A percentile compares a stretch with the other conserved stretches of the same genome.
phyloP scores from a whole-genome alignment of 2,113 vertebrate genomes.

The Dicerorhinus sumatrensis region DNA sequence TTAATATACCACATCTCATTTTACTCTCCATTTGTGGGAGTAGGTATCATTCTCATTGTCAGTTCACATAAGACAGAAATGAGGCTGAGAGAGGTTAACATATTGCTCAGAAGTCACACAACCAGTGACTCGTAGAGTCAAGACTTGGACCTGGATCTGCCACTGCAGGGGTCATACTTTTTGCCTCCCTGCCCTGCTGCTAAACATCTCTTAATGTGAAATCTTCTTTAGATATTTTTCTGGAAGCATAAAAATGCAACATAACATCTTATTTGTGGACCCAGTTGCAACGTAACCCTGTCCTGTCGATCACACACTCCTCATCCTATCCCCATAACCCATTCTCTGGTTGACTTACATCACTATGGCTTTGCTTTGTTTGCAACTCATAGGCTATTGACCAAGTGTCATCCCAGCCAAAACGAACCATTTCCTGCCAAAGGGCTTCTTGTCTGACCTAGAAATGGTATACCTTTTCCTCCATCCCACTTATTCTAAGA shows the following conservation, averaged over 20 bases:
- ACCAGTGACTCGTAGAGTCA: background rate
- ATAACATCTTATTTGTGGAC: background rate
- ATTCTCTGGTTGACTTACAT: background rate
- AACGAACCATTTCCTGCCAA: background rate
- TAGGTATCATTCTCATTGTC: background rate
- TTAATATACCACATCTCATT: background rate
- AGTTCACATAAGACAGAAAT: background rate
- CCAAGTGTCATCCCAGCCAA: background rate
- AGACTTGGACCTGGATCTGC: background rate
- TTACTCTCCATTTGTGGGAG: background rate
- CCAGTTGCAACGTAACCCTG: background rate
- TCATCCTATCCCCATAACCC: background rate
- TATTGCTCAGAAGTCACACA: background rate
- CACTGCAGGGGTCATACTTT: background rate
- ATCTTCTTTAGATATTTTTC: background rate
- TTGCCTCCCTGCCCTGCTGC: background rate
- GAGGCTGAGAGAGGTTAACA: background rate
- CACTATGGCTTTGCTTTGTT: background rate
- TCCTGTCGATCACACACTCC: background rate
- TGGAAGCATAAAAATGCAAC: background rate
- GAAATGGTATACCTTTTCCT: background rate
- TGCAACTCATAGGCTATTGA: conserved; percentile 19
- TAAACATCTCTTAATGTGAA: background rate
- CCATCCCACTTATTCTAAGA: background rate
- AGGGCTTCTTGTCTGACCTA: background rate